These are phyloP conservation scores for Solea solea DNA, from an alignment of 2,113 vertebrate species.

Conservation along the genomic window DNA sequence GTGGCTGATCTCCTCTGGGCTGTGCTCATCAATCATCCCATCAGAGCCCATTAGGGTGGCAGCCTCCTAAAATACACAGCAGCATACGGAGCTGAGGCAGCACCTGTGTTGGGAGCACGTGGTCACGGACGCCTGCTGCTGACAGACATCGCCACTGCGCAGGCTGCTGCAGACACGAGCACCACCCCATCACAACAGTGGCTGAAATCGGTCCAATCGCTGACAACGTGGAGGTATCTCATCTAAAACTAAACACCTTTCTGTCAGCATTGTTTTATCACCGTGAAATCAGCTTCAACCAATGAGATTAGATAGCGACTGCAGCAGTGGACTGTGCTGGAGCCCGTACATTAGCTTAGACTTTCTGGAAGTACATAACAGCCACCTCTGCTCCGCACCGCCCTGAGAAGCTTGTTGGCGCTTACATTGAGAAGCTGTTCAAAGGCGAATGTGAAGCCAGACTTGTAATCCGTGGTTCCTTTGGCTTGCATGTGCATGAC, in stretches of 20 bases:
- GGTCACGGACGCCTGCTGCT: constrained; percentile 42
- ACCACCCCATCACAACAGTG: constrained; percentile 22
- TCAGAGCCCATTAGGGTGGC: constrained; percentile 80
- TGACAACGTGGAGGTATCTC: constrained; percentile 41
- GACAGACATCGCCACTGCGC: constrained; percentile 37
- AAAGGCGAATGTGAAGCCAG: constrained; percentile 98
- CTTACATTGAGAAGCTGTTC: constrained; percentile 98
- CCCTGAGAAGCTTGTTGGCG: constrained; percentile 16
- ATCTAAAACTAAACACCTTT: constrained; percentile 25
- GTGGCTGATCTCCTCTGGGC: constrained; percentile 75
- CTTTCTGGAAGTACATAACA: not conserved
- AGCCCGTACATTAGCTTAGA: not conserved
- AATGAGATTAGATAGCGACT: constrained; percentile 39
- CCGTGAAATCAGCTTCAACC: constrained; percentile 27
- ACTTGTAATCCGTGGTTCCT: constrained; percentile 97
- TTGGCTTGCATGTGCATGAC: constrained; percentile 95
- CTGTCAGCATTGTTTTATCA: constrained; percentile 49
- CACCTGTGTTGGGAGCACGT: constrained; percentile 66
- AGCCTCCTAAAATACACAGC: constrained; percentile 70
- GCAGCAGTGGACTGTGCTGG: constrained; percentile 15
- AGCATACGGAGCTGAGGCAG: constrained; percentile 70
- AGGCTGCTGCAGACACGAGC: constrained; percentile 43
- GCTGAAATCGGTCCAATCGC: constrained; percentile 38
- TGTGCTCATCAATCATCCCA: constrained; percentile 83
- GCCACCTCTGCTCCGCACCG: not conserved